Percentiles rank a stretch among this genome's conserved stretches.
phyloP scores from a whole-genome alignment of 2,888 invertebrate genomes.

The Eustalomyia histrio region DNA sequence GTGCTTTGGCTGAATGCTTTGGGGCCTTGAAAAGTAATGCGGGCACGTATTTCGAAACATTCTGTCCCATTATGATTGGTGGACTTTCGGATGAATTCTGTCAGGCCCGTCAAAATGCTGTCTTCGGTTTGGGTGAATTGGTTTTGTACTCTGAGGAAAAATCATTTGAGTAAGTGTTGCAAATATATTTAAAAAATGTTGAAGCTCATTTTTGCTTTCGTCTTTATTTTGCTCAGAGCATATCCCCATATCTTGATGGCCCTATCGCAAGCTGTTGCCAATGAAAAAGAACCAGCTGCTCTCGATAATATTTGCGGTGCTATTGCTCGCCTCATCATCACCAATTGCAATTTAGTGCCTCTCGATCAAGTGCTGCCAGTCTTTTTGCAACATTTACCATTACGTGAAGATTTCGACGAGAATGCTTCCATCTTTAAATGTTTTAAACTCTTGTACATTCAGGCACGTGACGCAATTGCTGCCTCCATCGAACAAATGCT shows the following conservation, averaged over 20 bases:
- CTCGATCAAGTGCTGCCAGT: conserved; percentile 87
- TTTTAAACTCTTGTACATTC: conserved; percentile 83
- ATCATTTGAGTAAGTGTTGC: conserved; percentile 81
- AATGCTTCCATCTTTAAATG: conserved; percentile 85
- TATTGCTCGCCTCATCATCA: conserved; percentile 85
- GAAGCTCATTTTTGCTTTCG: background rate
- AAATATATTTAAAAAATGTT: background rate
- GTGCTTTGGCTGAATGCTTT: conserved; percentile 87
- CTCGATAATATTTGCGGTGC: conserved; percentile 90
- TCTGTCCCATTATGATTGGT: conserved; percentile 84
- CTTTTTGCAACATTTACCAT: conserved; percentile 85
- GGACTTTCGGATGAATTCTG: conserved; percentile 83
- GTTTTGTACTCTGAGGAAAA: conserved; percentile 84
- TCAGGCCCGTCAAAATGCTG: conserved; percentile 88
- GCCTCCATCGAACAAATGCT: conserved; percentile 81
- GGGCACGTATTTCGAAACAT: conserved; percentile 82
- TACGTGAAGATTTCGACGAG: conserved; percentile 87
- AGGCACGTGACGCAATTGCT: conserved; percentile 82
- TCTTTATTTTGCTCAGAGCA: conserved; percentile 80
- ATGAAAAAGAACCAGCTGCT: conserved; percentile 84
- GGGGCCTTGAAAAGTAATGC: conserved; percentile 82
- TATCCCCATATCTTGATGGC: conserved; percentile 84
- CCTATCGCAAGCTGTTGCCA: conserved; percentile 84
- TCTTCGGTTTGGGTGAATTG: conserved; percentile 88
- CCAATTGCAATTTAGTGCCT: conserved; percentile 84